These are phyloP conservation scores for Hirundo rustica DNA, from an alignment of 2,797 vertebrate species.

Conservation along the genomic window DNA sequence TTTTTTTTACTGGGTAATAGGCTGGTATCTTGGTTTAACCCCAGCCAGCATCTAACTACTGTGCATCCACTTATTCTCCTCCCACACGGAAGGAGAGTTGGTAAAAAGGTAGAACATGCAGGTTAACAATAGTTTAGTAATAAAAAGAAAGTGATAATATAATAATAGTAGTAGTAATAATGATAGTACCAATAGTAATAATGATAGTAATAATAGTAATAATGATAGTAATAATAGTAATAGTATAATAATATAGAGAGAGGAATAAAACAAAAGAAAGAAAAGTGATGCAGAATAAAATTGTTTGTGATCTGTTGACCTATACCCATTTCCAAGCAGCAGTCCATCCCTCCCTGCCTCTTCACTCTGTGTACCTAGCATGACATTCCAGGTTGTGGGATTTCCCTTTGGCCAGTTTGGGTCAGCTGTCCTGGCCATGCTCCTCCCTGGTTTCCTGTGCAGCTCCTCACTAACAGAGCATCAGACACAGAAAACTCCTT, in stretches of 20 bases:
- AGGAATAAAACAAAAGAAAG: neutral
- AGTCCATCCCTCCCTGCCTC: neutral
- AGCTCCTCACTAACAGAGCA: neutral
- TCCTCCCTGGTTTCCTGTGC: neutral
- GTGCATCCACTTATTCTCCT: neutral
- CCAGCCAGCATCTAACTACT: neutral
- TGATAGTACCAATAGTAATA: no score
- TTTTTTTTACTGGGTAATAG: neutral
- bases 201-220: no score
- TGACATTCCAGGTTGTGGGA: neutral
- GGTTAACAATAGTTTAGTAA: neutral
- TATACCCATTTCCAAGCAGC: fast-evolving
- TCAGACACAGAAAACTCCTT: neutral
- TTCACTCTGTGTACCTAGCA: neutral
- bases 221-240: no score
- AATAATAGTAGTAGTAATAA: no score
- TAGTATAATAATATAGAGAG: neutral
- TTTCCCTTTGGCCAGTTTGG: neutral
- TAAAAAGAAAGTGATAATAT: neutral
- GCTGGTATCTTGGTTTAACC: neutral
- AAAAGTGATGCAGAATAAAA: neutral
- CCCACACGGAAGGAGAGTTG: neutral
- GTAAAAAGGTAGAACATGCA: neutral
- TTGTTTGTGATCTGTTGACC: neutral
- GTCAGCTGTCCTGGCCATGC: neutral